A percentile compares a stretch with the other conserved stretches of the same genome.
Evolutionary conservation across 2,888 invertebrate genomes (phyloP).

Genomic region (Clivina fossor): DNA sequence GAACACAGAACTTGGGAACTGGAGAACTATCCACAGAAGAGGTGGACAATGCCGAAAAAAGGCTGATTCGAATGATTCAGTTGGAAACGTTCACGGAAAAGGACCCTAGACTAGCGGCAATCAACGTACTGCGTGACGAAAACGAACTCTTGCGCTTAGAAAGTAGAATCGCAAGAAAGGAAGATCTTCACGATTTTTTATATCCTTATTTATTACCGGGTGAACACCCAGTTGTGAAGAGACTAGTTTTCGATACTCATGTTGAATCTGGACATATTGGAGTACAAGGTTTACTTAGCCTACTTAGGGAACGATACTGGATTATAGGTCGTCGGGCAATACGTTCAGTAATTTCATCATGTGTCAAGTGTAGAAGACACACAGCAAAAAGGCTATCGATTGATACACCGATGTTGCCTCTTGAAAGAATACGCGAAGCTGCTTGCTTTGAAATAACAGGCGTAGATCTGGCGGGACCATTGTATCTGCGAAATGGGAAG

Average conservation of each 20-base stretch:
- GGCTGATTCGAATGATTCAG: constrained; percentile 7
- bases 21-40: constrained; percentile 10
- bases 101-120: constrained; percentile 27
- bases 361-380: constrained; percentile 39
- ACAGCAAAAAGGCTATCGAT: constrained; percentile 36
- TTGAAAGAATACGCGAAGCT: constrained; percentile 43
- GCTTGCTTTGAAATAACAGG: constrained; percentile 45
- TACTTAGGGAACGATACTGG: constrained; percentile 41
- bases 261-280: constrained; percentile 25
- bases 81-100: constrained; percentile 28
- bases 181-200: constrained; percentile 38
- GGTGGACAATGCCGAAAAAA: constrained; percentile 4
- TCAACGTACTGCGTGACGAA: constrained; percentile 35
- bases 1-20: not conserved
- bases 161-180: constrained; percentile 34
- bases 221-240: constrained; percentile 39
- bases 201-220: constrained; percentile 42
- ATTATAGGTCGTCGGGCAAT: constrained; percentile 38
- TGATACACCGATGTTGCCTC: constrained; percentile 42
- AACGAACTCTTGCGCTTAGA: constrained; percentile 38
- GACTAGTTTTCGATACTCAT: constrained; percentile 35
- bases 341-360: constrained; percentile 35
- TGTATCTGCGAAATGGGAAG: constrained; percentile 39
- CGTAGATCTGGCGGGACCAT: constrained; percentile 47
- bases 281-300: constrained; percentile 36